Evolutionary conservation across 2,113 vertebrate genomes (phyloP).

Genomic region (Apus apus): DNA sequence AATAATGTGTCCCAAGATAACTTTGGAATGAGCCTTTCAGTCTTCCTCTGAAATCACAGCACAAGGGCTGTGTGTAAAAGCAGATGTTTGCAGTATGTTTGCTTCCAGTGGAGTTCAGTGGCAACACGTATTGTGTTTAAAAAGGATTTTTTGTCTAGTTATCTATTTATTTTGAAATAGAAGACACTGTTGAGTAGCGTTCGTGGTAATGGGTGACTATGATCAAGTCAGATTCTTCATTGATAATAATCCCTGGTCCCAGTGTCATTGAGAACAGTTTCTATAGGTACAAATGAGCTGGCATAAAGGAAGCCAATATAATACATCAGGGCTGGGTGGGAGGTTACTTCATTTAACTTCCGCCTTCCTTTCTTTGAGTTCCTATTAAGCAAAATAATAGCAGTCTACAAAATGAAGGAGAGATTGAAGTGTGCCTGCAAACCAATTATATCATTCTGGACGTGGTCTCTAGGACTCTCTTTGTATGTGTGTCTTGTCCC

Average conservation of each 20-base stretch:
- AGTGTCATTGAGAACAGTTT: constrained; percentile 57
- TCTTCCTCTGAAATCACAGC: constrained; percentile 3
- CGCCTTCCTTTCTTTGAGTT: constrained; percentile 51
- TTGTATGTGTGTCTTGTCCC: constrained; percentile 12
- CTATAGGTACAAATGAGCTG: constrained; percentile 38
- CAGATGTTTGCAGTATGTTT: neutral
- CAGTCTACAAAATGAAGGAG: constrained; percentile 21
- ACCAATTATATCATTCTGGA: constrained; percentile 56
- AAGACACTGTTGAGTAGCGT: constrained; percentile 20
- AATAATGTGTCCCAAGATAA: neutral
- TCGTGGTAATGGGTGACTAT: neutral
- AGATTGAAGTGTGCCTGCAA: constrained; percentile 45
- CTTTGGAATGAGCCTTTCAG: constrained; percentile 18
- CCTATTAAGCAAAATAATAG: constrained; percentile 57
- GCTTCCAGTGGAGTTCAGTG: neutral
- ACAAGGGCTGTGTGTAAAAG: neutral
- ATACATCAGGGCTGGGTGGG: constrained; percentile 39
- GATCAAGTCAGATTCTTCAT: constrained; percentile 36
- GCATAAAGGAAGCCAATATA: constrained; percentile 48
- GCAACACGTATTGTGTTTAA: neutral
- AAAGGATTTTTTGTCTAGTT: neutral
- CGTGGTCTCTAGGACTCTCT: constrained; percentile 14
- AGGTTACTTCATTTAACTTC: constrained; percentile 70
- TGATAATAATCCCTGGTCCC: constrained; percentile 28
- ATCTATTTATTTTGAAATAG: neutral